These are phyloP conservation scores for Pipistrellus pygmaeus DNA, from an alignment of 2,797 vertebrate genomes.

Conservation along the genomic window DNA sequence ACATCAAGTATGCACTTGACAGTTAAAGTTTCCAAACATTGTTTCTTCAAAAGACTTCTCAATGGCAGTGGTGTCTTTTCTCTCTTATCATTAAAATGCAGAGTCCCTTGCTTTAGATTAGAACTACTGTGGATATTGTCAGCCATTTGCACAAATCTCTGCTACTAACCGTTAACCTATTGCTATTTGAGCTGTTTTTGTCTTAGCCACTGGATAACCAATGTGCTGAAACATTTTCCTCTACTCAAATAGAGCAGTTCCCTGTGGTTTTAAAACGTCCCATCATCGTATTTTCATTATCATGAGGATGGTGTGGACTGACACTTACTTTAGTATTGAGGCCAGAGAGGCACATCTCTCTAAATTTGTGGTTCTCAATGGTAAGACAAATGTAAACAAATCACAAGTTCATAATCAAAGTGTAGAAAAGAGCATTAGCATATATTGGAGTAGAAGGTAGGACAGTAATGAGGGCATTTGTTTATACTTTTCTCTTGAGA, in stretches of 20 bases:
- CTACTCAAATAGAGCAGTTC: background rate
- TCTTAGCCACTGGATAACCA: slow-evolving; percentile 65
- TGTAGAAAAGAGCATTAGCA: background rate
- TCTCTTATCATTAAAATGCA: slow-evolving; percentile 66
- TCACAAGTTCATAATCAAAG: background rate
- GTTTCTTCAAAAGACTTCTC: background rate
- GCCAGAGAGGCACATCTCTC: background rate
- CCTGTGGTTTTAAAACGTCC: slow-evolving; percentile 34
- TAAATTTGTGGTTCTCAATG: background rate
- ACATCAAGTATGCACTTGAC: background rate
- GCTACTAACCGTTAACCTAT: slow-evolving; percentile 69
- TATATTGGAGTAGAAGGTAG: background rate
- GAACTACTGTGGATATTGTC: slow-evolving; percentile 69
- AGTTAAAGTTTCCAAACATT: slow-evolving; percentile 29
- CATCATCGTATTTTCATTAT: slow-evolving; percentile 30
- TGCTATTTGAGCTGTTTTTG: slow-evolving; percentile 74
- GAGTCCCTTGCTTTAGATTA: slow-evolving; percentile 73
- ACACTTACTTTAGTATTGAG: slow-evolving; percentile 47
- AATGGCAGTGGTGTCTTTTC: background rate
- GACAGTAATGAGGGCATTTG: background rate
- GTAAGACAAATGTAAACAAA: slow-evolving; percentile 45
- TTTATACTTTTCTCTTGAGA: slow-evolving; percentile 18
- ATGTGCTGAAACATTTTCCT: slow-evolving; percentile 63
- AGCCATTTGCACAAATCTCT: slow-evolving; percentile 76
- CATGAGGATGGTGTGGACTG: background rate